A percentile compares a stretch with the other conserved stretches of the same genome.
phyloP scores from a whole-genome alignment of 35 echinoderm and acorn worm genomes.

The Lytechinus variegatus region DNA sequence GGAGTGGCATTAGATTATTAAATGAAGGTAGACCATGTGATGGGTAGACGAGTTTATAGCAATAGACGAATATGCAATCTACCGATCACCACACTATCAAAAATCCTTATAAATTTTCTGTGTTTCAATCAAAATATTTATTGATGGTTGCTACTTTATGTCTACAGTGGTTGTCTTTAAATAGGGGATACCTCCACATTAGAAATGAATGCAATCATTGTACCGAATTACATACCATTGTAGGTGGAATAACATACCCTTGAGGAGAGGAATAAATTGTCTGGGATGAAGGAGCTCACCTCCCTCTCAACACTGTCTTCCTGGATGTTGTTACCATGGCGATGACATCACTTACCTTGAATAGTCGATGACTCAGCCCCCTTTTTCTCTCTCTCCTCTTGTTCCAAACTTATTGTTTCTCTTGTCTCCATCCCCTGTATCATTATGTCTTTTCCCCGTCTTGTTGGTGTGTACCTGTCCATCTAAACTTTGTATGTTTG shows the following conservation, averaged over 20 bases:
- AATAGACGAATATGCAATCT: no score
- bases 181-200: no score
- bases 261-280: background rate
- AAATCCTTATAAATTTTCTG: no score
- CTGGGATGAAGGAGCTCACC: background rate
- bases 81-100: no score
- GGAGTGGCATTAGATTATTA: no score
- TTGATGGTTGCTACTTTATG: no score
- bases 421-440: background rate
- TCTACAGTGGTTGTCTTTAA: background rate
- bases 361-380: background rate
- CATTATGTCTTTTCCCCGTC: background rate
- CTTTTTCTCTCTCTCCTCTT: background rate
- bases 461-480: background rate
- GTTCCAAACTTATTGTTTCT: background rate
- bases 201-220: background rate
- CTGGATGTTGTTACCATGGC: background rate
- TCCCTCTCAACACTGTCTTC: background rate
- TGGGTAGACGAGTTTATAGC: no score
- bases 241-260: background rate
- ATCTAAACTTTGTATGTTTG: background rate
- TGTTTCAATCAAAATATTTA: no score
- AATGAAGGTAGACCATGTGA: no score
- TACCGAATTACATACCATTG: background rate
- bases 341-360: slow-evolving; percentile 2